Percentiles rank a stretch among this genome's conserved stretches.
These are phyloP conservation scores for Pseudolycoriella hygida DNA, from an alignment of 2,888 invertebrate species.

Conservation along the genomic window DNA sequence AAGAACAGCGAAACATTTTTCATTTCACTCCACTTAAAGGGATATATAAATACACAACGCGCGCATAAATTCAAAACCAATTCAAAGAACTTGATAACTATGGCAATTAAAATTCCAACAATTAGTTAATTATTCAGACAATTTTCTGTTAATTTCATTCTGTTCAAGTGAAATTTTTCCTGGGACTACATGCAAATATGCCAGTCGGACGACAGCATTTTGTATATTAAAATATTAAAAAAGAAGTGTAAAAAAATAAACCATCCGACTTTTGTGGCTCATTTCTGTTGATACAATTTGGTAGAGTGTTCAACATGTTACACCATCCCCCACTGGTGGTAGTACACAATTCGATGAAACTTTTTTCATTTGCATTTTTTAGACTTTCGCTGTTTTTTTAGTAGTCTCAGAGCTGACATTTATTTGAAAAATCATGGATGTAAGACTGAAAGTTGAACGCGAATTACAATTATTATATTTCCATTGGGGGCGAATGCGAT, in stretches of 20 bases:
- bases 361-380: constrained; percentile 1
- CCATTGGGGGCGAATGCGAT: constrained; percentile 1
- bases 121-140: constrained; percentile 4
- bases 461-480: constrained; percentile 3
- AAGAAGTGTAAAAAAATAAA: no score
- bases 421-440: constrained; percentile 1
- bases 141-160: not conserved
- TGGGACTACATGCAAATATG: no score
- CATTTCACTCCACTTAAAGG: not conserved
- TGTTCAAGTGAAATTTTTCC: no score
- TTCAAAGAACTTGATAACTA: not conserved
- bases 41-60: no score
- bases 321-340: not conserved
- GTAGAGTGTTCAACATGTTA: not conserved
- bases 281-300: not conserved
- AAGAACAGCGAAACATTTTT: constrained; percentile 1
- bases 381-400: not conserved
- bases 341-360: not conserved
- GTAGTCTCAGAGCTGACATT: constrained; percentile 1
- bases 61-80: no score
- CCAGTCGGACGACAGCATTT: no score
- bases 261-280: no score
- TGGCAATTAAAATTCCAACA: constrained; percentile 2
- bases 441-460: constrained; percentile 1
- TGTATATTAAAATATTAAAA: no score